Evolutionary conservation across 2,797 vertebrate species (phyloP), one percentile per base, ranked within the genome.

Genomic region (Arremon brunneinucha): DNA sequence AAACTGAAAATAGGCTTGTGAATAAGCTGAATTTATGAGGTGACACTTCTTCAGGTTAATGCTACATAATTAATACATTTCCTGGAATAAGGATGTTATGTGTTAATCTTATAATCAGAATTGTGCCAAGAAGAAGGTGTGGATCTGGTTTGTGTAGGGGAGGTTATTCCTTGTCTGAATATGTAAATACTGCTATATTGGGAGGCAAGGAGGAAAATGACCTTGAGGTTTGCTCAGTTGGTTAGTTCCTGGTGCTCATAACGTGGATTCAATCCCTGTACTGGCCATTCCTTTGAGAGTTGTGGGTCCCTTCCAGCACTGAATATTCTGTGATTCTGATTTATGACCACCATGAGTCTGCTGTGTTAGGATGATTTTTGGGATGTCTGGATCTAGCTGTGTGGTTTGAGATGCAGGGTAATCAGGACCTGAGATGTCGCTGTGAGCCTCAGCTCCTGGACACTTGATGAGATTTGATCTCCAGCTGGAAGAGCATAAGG

Each of bases 1-100:
- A 96, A 96, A 34, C 24, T 21, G 77, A 53, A 96, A 94, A 86
- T 93, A 80, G 79, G 63, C 83, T 96, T 93, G 70, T 30, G 55
- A 62, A 62, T 83, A 82, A 94, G 47, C 41, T 4, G 20, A 71
- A 89, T 95, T 94, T 95, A 80, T 35, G 22, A 92, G 71, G 69
- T 41, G 35, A 10, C 92, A 17, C 27, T 89, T 95, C 52, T 75
- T 83, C 30, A 39, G 18, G n/a, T 57, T 94, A 72, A 50, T 90
- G 9, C 28, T 56, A 12, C 41, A 6, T 77, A 78, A 87, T 92
- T 60, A 57, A 44, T 80, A 16, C 14, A 28, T 79, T 77, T 94
- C 10, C 3, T 4, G 6, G 59, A 71, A 70, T 39, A 52, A 87
- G 23, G 11, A 47, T 59, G 37, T 53, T 90, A 50, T 62, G 24